A percentile compares a stretch with the other conserved stretches of the same genome.
These are phyloP conservation scores for Drosophila pachea DNA, from an alignment of 1,140 invertebrate species.

Conservation along the genomic window DNA sequence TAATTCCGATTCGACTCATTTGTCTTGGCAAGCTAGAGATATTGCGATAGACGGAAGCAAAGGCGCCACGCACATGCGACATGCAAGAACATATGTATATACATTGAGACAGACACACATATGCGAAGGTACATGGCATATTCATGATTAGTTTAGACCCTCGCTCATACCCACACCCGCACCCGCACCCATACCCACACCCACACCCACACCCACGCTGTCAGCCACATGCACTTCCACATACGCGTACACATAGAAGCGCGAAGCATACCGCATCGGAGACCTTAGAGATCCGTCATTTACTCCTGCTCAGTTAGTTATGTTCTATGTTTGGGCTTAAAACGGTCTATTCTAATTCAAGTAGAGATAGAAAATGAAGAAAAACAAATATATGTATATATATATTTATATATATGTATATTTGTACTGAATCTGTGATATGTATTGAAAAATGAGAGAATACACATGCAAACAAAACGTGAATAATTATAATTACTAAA, in stretches of 20 bases:
- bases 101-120: slow-evolving; percentile 13
- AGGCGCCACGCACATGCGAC: slow-evolving; percentile 27
- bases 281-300: slow-evolving; percentile 43
- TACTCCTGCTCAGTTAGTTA: slow-evolving; percentile 70
- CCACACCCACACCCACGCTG: slow-evolving; percentile 15
- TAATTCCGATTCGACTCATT: slow-evolving; percentile 47
- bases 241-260: slow-evolving; percentile 34
- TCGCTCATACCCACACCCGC: slow-evolving; percentile 5
- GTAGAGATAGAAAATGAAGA: slow-evolving; percentile 49
- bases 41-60: slow-evolving; percentile 9
- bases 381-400: slow-evolving; percentile 9
- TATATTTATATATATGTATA: slow-evolving; percentile 59
- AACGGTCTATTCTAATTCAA: slow-evolving; percentile 64
- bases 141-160: slow-evolving; percentile 26
- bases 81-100: not conserved
- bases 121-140: slow-evolving; percentile 26
- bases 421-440: slow-evolving; percentile 79
- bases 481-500: slow-evolving; percentile 40
- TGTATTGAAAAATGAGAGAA: slow-evolving; percentile 67
- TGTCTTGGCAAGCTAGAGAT: slow-evolving; percentile 44
- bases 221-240: slow-evolving; percentile 11
- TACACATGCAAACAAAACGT: slow-evolving; percentile 19
- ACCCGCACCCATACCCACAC: slow-evolving; percentile 10
- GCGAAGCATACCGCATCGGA: slow-evolving; percentile 46
- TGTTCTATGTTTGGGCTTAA: slow-evolving; percentile 70